Evolutionary conservation across 2,888 invertebrate genomes (phyloP).

Genomic region (Patella pellucida): DNA sequence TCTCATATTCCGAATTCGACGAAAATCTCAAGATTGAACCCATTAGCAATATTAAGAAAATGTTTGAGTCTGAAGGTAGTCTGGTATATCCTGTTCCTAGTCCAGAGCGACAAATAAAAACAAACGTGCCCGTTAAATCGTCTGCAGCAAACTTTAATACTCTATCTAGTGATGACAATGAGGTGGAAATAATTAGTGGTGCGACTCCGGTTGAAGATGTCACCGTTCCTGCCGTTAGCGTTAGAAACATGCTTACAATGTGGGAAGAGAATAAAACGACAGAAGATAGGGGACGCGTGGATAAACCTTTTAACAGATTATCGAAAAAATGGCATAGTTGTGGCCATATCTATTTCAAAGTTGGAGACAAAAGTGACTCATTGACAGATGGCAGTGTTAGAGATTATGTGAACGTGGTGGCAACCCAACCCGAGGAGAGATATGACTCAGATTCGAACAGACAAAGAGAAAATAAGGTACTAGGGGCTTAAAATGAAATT

Average conservation of each 20-base stretch:
- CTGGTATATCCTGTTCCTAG: no score
- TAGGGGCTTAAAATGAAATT: not conserved
- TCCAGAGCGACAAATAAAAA: not conserved
- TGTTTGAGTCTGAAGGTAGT: not conserved
- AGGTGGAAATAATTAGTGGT: not conserved
- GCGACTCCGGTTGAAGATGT: not conserved
- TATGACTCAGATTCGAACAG: not conserved
- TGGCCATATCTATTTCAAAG: constrained; percentile 4
- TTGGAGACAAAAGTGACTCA: not conserved
- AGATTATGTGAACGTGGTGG: not conserved
- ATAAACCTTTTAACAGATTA: not conserved
- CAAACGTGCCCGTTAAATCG: not conserved
- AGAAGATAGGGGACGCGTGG: not conserved
- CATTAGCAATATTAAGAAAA: not conserved
- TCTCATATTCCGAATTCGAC: not conserved
- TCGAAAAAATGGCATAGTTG: constrained; percentile 8
- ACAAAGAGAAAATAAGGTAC: constrained; percentile 10
- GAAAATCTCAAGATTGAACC: not conserved
- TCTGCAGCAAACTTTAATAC: not conserved
- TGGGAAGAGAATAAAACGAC: not conserved
- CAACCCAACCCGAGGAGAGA: not conserved
- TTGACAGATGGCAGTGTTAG: not conserved
- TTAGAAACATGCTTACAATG: not conserved
- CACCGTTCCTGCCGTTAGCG: not conserved
- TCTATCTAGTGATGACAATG: not conserved